Conservation (phyloP, 2,113 vertebrate genomes). For the Catharus minimus region DNA sequence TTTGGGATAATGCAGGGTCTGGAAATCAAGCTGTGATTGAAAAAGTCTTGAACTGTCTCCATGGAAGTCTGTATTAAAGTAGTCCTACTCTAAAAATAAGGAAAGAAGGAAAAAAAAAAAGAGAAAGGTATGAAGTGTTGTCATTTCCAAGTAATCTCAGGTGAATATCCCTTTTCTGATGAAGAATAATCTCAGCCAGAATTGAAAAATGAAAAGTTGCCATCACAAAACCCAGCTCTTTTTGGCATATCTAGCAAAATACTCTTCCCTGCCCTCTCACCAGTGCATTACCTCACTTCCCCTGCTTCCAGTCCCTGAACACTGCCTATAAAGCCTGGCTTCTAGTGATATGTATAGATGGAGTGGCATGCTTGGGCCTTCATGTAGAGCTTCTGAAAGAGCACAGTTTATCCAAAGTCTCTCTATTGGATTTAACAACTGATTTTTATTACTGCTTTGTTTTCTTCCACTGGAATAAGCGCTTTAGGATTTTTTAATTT, state of each 20-base stretch:
- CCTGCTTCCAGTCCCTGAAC: not conserved
- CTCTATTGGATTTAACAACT: not conserved
- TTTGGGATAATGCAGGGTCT: not conserved
- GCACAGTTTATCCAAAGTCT: not conserved
- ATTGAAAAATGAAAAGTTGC: not conserved
- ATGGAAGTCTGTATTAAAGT: not conserved
- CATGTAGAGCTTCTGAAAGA: not conserved
- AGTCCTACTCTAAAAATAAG: not conserved
- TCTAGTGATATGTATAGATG: not conserved
- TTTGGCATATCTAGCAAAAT: not conserved
- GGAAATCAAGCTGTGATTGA: not conserved
- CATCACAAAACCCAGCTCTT: not conserved
- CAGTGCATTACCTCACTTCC: not conserved
- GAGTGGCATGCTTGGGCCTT: not conserved
- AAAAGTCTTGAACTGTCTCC: not conserved
- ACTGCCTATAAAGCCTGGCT: not conserved
- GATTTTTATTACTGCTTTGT: not conserved
- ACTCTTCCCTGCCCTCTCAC: not conserved
- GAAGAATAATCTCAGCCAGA: not conserved
- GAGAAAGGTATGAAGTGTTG: not conserved
- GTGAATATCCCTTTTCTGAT: not conserved
- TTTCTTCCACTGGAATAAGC: not conserved
- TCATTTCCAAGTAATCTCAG: not conserved
- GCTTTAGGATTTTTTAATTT: not conserved
- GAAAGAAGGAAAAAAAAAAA: accelerated